phyloP scores from a whole-genome alignment of 1,140 invertebrate species.

The Psilanteris sp. region DNA sequence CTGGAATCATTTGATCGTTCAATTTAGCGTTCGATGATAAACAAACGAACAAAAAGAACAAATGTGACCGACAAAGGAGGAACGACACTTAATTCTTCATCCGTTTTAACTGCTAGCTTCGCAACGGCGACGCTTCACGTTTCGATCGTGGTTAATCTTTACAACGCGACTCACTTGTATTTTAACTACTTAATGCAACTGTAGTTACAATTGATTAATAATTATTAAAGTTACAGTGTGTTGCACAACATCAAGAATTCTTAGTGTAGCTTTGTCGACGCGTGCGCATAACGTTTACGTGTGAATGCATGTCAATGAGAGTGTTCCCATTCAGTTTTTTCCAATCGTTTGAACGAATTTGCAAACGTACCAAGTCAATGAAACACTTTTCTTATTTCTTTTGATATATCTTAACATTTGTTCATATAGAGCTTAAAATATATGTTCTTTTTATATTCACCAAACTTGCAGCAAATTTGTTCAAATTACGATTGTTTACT shows the following conservation, averaged over 20 bases:
- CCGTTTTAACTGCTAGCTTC: conserved; percentile 8
- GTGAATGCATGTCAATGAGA: conserved; percentile 51
- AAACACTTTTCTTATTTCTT: no score
- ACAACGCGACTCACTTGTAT: conserved; percentile 45
- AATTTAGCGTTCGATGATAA: neutral
- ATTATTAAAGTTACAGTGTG: conserved; percentile 73
- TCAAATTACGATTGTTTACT: conserved; percentile 4
- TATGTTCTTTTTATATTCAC: no score
- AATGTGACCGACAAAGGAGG: conserved; percentile 19
- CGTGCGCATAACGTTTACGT: conserved; percentile 59
- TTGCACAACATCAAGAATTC: conserved; percentile 76
- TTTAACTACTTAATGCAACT: conserved; percentile 73
- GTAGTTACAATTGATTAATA: conserved; percentile 72
- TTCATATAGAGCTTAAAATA: no score
- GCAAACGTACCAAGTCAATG: conserved; percentile 15
- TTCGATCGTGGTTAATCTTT: conserved; percentile 7
- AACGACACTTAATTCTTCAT: conserved; percentile 24
- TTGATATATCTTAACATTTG: no score
- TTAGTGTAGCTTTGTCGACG: conserved; percentile 66
- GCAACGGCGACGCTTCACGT: conserved; percentile 18
- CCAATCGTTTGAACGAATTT: conserved; percentile 22
- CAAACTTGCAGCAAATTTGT: conserved; percentile 1
- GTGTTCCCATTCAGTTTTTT: conserved; percentile 12
- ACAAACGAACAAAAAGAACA: conserved; percentile 20
- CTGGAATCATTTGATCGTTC: conserved; percentile 8